phyloP scores from a whole-genome alignment of 2,888 invertebrate species.

The Lumbricus terrestris region DNA sequence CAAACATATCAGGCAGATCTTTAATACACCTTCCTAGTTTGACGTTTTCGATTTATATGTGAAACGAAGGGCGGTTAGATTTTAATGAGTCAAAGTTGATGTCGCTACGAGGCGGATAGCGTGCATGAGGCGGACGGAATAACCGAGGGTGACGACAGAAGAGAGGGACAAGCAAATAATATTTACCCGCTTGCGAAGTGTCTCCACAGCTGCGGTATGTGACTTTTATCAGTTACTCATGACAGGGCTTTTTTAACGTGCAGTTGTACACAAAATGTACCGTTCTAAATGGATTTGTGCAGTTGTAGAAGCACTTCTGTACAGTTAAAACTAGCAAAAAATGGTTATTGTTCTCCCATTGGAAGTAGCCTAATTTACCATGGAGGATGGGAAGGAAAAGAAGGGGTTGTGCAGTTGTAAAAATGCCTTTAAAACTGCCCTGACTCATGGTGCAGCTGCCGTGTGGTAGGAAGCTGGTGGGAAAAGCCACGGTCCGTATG shows the following conservation, averaged over 20 bases:
- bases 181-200: background rate
- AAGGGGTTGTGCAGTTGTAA: too few species aligned
- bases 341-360: too few species aligned
- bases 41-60: background rate
- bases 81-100: constrained; percentile 3
- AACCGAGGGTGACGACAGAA: background rate
- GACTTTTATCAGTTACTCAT: background rate
- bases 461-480: background rate
- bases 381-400: too few species aligned
- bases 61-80: background rate
- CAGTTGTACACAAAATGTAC: too few species aligned
- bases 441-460: too few species aligned
- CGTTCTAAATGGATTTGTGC: too few species aligned
- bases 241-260: too few species aligned
- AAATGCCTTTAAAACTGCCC: too few species aligned
- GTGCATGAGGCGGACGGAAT: background rate
- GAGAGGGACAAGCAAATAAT: background rate
- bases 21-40: background rate
- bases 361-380: too few species aligned
- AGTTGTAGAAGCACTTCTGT: too few species aligned
- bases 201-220: background rate
- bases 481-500: background rate
- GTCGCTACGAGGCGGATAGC: background rate
- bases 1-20: background rate
- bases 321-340: too few species aligned